Base-by-base conservation (phyloP, 2,888 invertebrate genomes). In the Villa cingulata region DNA sequence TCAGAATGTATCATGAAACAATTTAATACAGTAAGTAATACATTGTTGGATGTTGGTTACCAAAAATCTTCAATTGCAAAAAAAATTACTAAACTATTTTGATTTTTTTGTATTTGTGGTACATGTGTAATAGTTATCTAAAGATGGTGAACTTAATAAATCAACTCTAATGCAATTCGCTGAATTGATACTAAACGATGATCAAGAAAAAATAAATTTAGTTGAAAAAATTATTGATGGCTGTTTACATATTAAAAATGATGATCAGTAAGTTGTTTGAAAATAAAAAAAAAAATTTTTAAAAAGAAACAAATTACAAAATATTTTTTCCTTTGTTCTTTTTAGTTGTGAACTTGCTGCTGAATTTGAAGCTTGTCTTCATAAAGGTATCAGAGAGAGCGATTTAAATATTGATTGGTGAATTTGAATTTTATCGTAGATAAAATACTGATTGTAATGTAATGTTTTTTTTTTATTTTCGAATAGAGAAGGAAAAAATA, bases 1-100 rank as follows among this genome's bases (percentile, higher is more conserved):
- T 60, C 58, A 4, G 60, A 64, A 38, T 69, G 69, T 49, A 46
- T 64, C 18, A 57, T 66, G 56, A 62, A 64, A 51, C 62, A 64
- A 53, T 55, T 63, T 10, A 56, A 59, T 10, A 55, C 65, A 41
- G 70, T 70, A 56, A 54, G 18, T 29, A 10, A 2, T 39, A 19
- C 1, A 9, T 44, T 9, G 14, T 16, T 4, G 14, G n/a, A 15
- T 4, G 15, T n/a, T n/a, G n/a, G n/a, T n/a, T n/a, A n/a, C n/a
- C n/a, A n/a, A n/a, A n/a, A n/a, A n/a, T n/a, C n/a, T n/a, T n/a
- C n/a, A n/a, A n/a, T n/a, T n/a, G n/a, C n/a, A n/a, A n/a, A n/a
- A n/a, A 10, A 14, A 19, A 32, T 14, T 34, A 14, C 3, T 27
- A n/a, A 15, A 18, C 15, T 36, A n/a, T 29, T 45, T 32, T 18